Conservation (phyloP, 2,113 vertebrate genomes). For the Emberiza fucata region DNA sequence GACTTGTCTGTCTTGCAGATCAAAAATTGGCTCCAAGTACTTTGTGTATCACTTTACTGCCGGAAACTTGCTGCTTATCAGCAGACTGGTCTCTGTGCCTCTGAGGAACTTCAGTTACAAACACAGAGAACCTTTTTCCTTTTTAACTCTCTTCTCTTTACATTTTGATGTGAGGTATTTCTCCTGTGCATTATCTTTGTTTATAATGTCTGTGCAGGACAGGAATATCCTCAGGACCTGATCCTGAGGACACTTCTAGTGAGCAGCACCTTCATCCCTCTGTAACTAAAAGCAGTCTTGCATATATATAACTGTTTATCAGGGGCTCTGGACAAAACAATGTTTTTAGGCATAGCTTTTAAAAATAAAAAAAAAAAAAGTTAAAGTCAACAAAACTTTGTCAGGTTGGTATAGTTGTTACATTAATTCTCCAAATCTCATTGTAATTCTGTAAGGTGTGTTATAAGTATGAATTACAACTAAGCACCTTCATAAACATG, state of each 20-base stretch:
- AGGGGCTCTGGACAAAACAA: neutral
- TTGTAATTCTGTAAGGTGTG: neutral
- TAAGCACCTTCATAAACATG: neutral
- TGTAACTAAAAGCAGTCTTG: neutral
- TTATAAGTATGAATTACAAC: neutral
- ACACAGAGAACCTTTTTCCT: neutral
- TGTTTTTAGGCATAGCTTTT: neutral
- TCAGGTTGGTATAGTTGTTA: neutral
- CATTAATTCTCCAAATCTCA: neutral
- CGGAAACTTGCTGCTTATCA: neutral
- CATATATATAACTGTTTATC: neutral
- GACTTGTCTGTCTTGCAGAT: slow-evolving; percentile 8
- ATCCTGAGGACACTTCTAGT: neutral
- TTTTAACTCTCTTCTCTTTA: neutral
- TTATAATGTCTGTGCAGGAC: neutral
- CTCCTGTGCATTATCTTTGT: neutral
- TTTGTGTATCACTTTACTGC: neutral
- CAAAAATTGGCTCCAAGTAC: slow-evolving; percentile 9
- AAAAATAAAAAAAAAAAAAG: neutral
- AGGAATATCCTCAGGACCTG: neutral
- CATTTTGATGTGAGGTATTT: neutral
- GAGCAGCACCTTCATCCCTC: neutral
- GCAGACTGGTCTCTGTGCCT: neutral
- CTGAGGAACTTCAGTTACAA: neutral
- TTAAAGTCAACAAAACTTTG: neutral